Evolutionary conservation across 1,140 invertebrate genomes (phyloP).

Genomic region (Myzus persicae): DNA sequence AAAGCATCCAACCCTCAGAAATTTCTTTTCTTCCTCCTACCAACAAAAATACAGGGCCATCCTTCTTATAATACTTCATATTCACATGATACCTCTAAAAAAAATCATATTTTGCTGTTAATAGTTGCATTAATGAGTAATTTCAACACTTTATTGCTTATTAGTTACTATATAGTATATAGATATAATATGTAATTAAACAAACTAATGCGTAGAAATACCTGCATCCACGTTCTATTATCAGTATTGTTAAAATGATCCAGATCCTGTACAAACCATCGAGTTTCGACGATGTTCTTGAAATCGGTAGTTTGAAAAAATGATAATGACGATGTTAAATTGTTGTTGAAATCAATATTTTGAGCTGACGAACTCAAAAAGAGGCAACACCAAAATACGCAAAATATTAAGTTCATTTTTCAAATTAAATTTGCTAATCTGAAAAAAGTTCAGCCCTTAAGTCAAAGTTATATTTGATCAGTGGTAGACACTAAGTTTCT

Average conservation of each 20-base stretch:
- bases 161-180: not conserved
- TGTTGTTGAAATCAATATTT: too few species aligned
- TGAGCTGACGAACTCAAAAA: not conserved
- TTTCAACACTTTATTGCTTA: not conserved
- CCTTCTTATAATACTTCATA: constrained; percentile 71
- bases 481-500: not conserved
- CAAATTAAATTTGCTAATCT: not conserved
- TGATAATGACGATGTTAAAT: too few species aligned
- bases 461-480: not conserved
- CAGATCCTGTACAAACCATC: constrained; percentile 80
- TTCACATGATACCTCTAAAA: constrained; percentile 80
- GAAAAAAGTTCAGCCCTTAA: not conserved
- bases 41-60: constrained; percentile 85
- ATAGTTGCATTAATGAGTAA: not conserved
- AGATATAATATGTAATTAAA: too few species aligned
- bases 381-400: not conserved
- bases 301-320: too few species aligned
- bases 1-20: constrained; percentile 80
- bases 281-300: constrained; percentile 65
- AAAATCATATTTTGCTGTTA: constrained; percentile 44
- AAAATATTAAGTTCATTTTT: not conserved
- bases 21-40: constrained; percentile 83
- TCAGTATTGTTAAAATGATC: constrained; percentile 80
- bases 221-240: constrained; percentile 76
- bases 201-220: constrained; percentile 62